phyloP scores from a whole-genome alignment of 2,113 vertebrate genomes.

The Hydrolagus affinis region DNA sequence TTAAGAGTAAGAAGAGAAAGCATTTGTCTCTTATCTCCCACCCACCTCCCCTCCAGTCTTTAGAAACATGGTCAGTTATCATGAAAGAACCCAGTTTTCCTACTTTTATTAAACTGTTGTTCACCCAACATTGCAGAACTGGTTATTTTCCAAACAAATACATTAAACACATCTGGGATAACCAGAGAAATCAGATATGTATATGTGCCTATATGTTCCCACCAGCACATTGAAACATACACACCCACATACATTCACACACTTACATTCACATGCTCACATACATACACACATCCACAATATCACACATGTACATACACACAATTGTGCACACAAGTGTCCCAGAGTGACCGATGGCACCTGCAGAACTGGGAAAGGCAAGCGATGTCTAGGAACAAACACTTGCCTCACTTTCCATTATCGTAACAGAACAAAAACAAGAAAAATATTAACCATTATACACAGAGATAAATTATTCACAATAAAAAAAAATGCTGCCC shows the following conservation, averaged over 20 bases:
- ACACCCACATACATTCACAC: too few relatives aligned
- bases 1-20: too few relatives aligned
- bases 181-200: not conserved
- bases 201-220: not conserved
- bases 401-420: not conserved
- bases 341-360: not conserved
- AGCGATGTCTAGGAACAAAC: not conserved
- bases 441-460: not conserved
- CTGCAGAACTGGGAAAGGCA: not conserved
- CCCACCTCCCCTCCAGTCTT: too few relatives aligned
- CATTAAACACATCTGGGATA: not conserved
- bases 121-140: not conserved
- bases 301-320: too few relatives aligned
- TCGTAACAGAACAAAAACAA: not conserved
- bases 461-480: not conserved
- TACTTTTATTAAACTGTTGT: not conserved
- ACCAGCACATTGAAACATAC: too few relatives aligned
- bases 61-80: not conserved
- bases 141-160: not conserved
- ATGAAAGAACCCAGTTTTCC: not conserved
- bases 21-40: too few relatives aligned
- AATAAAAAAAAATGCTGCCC: not conserved
- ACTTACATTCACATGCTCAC: too few relatives aligned
- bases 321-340: not conserved
- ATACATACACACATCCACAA: not conserved